Percentiles rank a stretch among this genome's conserved stretches.
phyloP scores from a whole-genome alignment of 2,888 invertebrate genomes.

The Tolmerus cingulatus region DNA sequence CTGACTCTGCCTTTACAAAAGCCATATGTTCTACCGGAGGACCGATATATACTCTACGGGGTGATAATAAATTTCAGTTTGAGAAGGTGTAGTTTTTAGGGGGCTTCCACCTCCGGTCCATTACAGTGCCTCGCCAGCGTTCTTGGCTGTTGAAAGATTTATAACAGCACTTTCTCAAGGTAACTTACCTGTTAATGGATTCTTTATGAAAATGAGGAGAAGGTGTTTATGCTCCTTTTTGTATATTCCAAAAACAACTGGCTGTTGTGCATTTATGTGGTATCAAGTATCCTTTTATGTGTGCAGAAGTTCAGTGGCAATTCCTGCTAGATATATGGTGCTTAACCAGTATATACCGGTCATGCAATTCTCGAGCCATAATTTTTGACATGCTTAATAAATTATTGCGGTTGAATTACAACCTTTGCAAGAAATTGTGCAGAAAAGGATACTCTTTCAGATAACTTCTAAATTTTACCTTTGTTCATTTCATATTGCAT shows the following conservation, averaged over 20 bases:
- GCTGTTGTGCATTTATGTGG: background rate
- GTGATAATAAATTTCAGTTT: slow-evolving; percentile 30
- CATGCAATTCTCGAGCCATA: background rate
- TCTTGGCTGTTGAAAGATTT: slow-evolving; percentile 9
- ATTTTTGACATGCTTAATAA: background rate
- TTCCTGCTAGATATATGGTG: background rate
- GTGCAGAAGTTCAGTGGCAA: background rate
- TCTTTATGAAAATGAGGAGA: slow-evolving; percentile 30
- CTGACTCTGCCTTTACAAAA: background rate
- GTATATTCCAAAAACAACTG: background rate
- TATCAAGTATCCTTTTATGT: background rate
- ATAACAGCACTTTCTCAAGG: background rate
- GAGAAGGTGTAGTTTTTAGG: background rate
- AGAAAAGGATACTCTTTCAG: background rate
- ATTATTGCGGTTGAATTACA: background rate
- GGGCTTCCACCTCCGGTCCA: background rate
- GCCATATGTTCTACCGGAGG: background rate
- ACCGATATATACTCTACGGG: background rate
- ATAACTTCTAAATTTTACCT: background rate
- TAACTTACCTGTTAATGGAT: background rate
- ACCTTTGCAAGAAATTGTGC: background rate
- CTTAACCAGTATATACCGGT: background rate
- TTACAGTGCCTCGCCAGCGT: background rate
- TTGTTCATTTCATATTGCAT: background rate
- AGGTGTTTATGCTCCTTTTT: background rate